phyloP scores from a whole-genome alignment of 2,797 vertebrate species.

The Coregonus suidteri region DNA sequence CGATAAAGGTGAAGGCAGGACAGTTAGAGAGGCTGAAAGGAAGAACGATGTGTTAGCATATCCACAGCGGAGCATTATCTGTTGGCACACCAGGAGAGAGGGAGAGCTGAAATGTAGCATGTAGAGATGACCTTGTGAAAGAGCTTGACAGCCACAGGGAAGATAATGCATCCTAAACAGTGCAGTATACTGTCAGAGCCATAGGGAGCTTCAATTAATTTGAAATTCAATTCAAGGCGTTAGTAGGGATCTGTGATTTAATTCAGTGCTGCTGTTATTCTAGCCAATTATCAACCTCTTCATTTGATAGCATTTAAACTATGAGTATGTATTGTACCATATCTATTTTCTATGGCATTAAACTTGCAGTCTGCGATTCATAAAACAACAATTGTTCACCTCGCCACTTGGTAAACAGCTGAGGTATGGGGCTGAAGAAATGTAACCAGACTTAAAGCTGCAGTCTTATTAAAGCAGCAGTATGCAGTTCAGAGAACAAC shows the following conservation, averaged over 20 bases:
- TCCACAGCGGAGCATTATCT: conserved; percentile 16
- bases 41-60: background rate
- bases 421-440: too few species aligned
- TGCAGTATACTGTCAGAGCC: background rate
- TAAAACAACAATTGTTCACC: background rate
- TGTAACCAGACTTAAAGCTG: too few species aligned
- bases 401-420: background rate
- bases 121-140: conserved; percentile 53
- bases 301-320: too few species aligned
- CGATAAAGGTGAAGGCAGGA: conserved; percentile 17
- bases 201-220: background rate
- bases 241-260: background rate
- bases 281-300: too few species aligned
- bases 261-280: background rate
- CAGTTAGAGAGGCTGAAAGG: conserved; percentile 13
- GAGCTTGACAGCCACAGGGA: conserved; percentile 28
- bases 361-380: background rate
- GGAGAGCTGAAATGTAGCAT: conserved; percentile 38
- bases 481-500: too few species aligned
- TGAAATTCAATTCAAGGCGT: background rate
- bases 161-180: background rate
- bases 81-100: conserved; percentile 36
- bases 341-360: background rate
- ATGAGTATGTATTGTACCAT: too few species aligned
- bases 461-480: too few species aligned